Evolutionary conservation across 2,113 vertebrate species (phyloP).

Genomic region (Hemiprocne comata): DNA sequence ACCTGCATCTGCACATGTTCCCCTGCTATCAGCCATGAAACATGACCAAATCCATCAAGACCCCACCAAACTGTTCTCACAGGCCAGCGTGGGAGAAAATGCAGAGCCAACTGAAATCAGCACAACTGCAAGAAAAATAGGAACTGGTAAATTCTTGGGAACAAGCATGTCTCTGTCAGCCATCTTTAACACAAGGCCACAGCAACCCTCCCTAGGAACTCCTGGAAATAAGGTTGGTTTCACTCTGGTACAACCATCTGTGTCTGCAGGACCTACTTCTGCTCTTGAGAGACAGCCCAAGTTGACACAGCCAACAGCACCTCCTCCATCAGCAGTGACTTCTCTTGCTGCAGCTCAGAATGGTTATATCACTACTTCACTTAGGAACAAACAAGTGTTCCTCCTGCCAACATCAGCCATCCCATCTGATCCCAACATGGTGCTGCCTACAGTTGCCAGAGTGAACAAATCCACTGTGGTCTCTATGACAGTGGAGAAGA

Average conservation of each 20-base stretch:
- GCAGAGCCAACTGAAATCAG: neutral
- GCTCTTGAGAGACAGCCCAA: neutral
- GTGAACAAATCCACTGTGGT: rapidly evolving
- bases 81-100: neutral
- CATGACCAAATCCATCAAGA: neutral
- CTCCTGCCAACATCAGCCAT: neutral
- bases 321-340: neutral
- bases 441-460: neutral
- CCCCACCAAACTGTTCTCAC: neutral
- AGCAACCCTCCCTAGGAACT: neutral
- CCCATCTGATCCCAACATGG: rapidly evolving
- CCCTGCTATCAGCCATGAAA: neutral
- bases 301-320: neutral
- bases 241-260: neutral
- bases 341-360: neutral
- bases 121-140: neutral
- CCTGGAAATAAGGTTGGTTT: neutral
- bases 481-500: neutral
- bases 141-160: neutral
- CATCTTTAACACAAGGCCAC: rapidly evolving
- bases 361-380: neutral
- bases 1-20: rapidly evolving
- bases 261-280: rapidly evolving
- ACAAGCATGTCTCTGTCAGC: rapidly evolving
- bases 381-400: rapidly evolving